Percentiles rank a stretch among this genome's conserved stretches.
phyloP scores from a whole-genome alignment of 2,797 vertebrate genomes.

The Acrossocheilus fasciatus region DNA sequence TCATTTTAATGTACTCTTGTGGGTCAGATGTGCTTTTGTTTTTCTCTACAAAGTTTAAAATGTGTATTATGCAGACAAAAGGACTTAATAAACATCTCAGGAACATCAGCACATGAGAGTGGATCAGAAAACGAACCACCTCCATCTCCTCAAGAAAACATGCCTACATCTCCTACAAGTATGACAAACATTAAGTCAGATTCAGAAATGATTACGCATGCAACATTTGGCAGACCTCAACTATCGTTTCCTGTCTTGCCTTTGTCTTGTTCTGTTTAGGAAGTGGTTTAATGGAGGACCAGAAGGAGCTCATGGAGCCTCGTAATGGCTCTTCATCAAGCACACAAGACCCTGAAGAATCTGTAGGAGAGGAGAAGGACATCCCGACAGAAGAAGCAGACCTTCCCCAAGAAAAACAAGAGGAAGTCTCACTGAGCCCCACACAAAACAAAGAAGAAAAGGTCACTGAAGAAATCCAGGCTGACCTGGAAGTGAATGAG shows the following conservation, averaged over 20 bases:
- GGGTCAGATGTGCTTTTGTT: background rate
- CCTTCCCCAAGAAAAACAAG: slow-evolving; percentile 60
- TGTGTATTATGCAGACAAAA: slow-evolving; percentile 49
- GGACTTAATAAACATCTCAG: slow-evolving; percentile 23
- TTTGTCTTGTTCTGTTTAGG: slow-evolving; percentile 36
- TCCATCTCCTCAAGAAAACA: slow-evolving; percentile 28
- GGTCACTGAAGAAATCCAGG: slow-evolving; percentile 58
- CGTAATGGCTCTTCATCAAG: slow-evolving; percentile 54
- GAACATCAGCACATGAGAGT: slow-evolving; percentile 34
- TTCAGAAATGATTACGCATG: background rate
- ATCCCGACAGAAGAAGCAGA: slow-evolving; percentile 52
- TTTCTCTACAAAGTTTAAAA: background rate
- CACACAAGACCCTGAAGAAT: slow-evolving; percentile 63
- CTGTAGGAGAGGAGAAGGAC: slow-evolving; percentile 56
- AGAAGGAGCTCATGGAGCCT: slow-evolving; percentile 60
- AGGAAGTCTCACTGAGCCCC: slow-evolving; percentile 43
- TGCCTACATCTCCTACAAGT: slow-evolving; percentile 47
- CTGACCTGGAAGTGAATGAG: slow-evolving; percentile 56
- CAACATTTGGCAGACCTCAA: background rate
- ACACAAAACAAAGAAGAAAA: slow-evolving; percentile 41
- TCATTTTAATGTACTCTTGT: background rate
- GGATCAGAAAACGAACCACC: slow-evolving; percentile 17
- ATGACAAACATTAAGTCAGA: background rate
- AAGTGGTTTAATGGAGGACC: slow-evolving; percentile 29
- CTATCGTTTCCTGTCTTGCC: background rate